phyloP scores from a whole-genome alignment of 2,888 invertebrate genomes.

The Ophion costatus region DNA sequence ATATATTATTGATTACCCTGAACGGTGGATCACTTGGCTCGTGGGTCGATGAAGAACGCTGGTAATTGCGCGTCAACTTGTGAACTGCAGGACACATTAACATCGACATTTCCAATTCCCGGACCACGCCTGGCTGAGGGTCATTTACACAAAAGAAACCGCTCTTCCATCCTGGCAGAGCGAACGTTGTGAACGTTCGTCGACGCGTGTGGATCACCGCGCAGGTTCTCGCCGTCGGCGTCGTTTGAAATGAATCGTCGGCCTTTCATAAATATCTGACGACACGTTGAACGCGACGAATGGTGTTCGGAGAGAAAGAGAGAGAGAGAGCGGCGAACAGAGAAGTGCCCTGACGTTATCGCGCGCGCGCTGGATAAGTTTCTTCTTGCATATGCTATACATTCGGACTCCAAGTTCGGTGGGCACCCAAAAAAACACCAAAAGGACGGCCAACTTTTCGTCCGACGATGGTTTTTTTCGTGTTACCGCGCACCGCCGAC shows the following conservation, averaged over 20 bases:
- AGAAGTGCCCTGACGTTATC: neutral
- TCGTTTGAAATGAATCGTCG: constrained; percentile 58
- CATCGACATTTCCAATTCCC: constrained; percentile 86
- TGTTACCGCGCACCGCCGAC: too few species aligned
- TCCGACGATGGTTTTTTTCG: too few species aligned
- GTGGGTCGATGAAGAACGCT: constrained; percentile 87
- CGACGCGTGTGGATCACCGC: constrained; percentile 58
- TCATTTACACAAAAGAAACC: constrained; percentile 75
- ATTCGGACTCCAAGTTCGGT: too few species aligned
- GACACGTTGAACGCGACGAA: neutral
- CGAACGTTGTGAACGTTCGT: constrained; percentile 74
- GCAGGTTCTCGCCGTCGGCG: constrained; percentile 15
- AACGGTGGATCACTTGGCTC: constrained; percentile 86
- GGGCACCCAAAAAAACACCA: too few species aligned
- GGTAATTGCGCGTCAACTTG: constrained; percentile 83
- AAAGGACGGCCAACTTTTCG: too few species aligned
- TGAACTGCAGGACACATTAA: constrained; percentile 81
- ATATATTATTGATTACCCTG: constrained; percentile 55
- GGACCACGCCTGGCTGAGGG: constrained; percentile 85
- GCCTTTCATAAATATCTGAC: neutral
- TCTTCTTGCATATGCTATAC: too few species aligned
- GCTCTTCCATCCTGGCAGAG: constrained; percentile 44
- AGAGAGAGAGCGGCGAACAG: too few species aligned
- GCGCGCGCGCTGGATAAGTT: neutral
- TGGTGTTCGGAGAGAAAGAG: too few species aligned